phyloP scores from a whole-genome alignment of 2,113 vertebrate species.

The Aepyceros melampus region DNA sequence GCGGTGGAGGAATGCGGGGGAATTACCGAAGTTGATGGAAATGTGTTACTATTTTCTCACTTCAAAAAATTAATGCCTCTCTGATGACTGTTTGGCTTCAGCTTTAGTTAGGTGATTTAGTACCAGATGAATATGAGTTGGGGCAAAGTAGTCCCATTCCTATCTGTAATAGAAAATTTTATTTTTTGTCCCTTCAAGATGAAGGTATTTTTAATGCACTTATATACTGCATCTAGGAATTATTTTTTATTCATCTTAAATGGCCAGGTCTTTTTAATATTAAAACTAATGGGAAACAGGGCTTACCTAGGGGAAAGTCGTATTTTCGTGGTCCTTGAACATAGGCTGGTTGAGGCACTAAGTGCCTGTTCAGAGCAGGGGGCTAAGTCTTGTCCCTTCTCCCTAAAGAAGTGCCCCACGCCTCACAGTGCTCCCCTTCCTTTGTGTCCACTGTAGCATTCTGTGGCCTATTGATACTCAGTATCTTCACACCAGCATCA shows the following conservation, averaged over 20 bases:
- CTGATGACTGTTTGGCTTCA: not conserved
- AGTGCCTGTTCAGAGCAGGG: too few relatives aligned
- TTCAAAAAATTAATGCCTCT: not conserved
- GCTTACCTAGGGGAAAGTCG: not conserved
- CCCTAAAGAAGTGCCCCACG: not conserved
- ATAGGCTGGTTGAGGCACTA: not conserved
- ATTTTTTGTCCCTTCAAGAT: not conserved
- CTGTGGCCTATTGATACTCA: not conserved
- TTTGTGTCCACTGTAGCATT: not conserved
- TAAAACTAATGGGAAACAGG: conserved; percentile 4
- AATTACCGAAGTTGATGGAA: not conserved
- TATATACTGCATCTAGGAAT: not conserved
- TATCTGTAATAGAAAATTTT: not conserved
- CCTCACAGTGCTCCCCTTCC: not conserved
- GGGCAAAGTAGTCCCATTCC: not conserved
- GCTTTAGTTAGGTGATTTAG: not conserved
- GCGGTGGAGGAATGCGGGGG: not conserved
- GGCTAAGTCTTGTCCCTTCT: not conserved
- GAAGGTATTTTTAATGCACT: not conserved
- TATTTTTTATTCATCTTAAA: conserved; percentile 13
- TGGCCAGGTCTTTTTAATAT: not conserved
- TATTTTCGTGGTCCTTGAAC: not conserved
- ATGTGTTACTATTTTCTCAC: not conserved
- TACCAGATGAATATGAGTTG: not conserved
- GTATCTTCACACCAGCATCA: not conserved